A percentile compares a stretch with the other conserved stretches of the same genome.
These are phyloP conservation scores for Tanytarsus gracilentus DNA, from an alignment of 2,888 invertebrate species.

Conservation along the genomic window DNA sequence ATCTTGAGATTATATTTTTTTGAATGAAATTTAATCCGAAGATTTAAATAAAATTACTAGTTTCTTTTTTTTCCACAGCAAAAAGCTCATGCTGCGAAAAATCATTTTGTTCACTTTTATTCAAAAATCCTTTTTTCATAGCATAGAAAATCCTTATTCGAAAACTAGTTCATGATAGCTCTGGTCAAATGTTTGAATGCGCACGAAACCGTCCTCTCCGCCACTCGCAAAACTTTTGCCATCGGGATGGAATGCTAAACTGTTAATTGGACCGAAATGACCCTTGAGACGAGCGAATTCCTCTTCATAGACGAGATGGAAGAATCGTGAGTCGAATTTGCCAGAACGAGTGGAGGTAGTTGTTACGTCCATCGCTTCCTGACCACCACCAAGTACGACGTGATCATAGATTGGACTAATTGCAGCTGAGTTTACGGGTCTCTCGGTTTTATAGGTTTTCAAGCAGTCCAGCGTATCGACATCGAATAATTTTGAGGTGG, in stretches of 20 bases:
- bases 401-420: constrained; percentile 93
- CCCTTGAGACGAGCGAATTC: constrained; percentile 97
- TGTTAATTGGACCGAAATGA: constrained; percentile 99
- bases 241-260: constrained; percentile 95
- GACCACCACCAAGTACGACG: constrained; percentile 96
- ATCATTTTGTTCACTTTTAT: not conserved
- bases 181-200: constrained; percentile 92
- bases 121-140: not conserved
- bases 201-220: constrained; percentile 97
- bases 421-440: constrained; percentile 96
- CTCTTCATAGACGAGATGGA: constrained; percentile 92
- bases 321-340: constrained; percentile 93
- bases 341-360: constrained; percentile 89
- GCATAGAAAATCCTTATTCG: constrained; percentile 54
- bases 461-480: constrained; percentile 73
- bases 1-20: no score
- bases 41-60: not conserved
- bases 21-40: not conserved
- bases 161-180: constrained; percentile 94
- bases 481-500: constrained; percentile 91
- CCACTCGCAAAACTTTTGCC: constrained; percentile 95
- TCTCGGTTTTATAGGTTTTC: constrained; percentile 94
- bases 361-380: constrained; percentile 99
- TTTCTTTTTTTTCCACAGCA: not conserved
- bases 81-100: not conserved